phyloP scores from a whole-genome alignment of 1,140 invertebrate species.

The Oryzaephilus surinamensis region DNA sequence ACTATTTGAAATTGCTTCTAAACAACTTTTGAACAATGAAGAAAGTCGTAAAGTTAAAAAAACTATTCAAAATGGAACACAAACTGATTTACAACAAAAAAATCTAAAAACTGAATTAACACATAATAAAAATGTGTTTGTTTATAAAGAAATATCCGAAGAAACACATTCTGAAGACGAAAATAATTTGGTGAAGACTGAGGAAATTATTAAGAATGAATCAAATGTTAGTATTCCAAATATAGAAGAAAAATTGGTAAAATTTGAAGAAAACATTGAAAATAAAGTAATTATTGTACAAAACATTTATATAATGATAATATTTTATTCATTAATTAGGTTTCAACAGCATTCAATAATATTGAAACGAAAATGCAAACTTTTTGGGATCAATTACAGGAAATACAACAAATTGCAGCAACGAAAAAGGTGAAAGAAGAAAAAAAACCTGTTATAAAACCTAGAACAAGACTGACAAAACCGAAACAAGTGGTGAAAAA shows the following conservation, averaged over 20 bases:
- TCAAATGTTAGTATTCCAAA: slow-evolving; percentile 1
- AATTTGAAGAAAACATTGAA: slow-evolving; percentile 11
- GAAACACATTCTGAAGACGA: slow-evolving; percentile 19
- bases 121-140: slow-evolving; percentile 4
- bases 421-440: neutral
- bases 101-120: too few species aligned
- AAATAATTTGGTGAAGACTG: slow-evolving; percentile 8
- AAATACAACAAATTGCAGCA: slow-evolving; percentile 18
- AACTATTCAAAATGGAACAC: slow-evolving; percentile 10
- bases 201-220: slow-evolving; percentile 10
- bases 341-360: slow-evolving; percentile 24
- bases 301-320: neutral
- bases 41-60: too few species aligned
- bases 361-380: slow-evolving; percentile 30
- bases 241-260: slow-evolving; percentile 2
- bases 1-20: slow-evolving; percentile 23
- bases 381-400: slow-evolving; percentile 27
- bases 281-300: slow-evolving; percentile 6
- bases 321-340: slow-evolving; percentile 11
- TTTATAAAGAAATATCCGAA: slow-evolving; percentile 6
- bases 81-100: too few species aligned
- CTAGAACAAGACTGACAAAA: slow-evolving; percentile 1
- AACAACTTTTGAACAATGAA: too few species aligned
- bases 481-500: neutral
- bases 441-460: neutral